Base-by-base conservation (phyloP, 2,888 invertebrate species). In the Anaspis maculata region DNA sequence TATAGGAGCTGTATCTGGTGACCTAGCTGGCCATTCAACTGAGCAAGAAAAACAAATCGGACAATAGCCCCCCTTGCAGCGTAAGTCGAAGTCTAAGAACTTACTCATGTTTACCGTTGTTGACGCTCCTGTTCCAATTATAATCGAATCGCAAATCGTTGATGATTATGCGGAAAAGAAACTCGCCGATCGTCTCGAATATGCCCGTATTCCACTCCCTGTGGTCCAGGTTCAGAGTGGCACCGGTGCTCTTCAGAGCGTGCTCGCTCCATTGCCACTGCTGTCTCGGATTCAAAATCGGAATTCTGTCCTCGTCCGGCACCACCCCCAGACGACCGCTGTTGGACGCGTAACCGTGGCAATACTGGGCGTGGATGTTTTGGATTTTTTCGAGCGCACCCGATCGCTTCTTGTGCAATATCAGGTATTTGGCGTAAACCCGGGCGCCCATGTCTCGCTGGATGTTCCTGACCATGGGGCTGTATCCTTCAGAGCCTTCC, bases 131-230 rank as follows among this genome's bases (percentile, higher is more conserved):
- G n/a, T n/a, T n/a, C n/a, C 78, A 69, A 54, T 83, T 83, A 2
- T 79, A 72, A 59, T 90, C 79, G 29, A 94, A 76, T 67, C 89
- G 88, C 4, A 91, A 70, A 57, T 91, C 88, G 32, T 83, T 77
- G 56, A 91, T 74, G 9, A 94, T 78, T 25, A 94, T 85, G 47
- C 85, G 82, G 59, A 88, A 91, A 0, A 95, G 69, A 62, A 91
- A 88, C 52, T 81, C 81, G 22, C 94, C 94, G 27, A 94, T 69
- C 25, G 72, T 74, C 29, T 66, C 61, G 6, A 79, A 60, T 27
- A 81, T 72, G 37, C 74, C 70, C 7, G 68, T 58, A 0, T 83
- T 79, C 90, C 89, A 90, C 0, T 67, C 59, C 7, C 69, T 66
- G 43, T 79, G 62, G 29, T 58, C 59, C 49, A 59, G 57, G 4